Base-by-base conservation (phyloP, 2,797 vertebrate genomes). In the Ceryle rudis region DNA sequence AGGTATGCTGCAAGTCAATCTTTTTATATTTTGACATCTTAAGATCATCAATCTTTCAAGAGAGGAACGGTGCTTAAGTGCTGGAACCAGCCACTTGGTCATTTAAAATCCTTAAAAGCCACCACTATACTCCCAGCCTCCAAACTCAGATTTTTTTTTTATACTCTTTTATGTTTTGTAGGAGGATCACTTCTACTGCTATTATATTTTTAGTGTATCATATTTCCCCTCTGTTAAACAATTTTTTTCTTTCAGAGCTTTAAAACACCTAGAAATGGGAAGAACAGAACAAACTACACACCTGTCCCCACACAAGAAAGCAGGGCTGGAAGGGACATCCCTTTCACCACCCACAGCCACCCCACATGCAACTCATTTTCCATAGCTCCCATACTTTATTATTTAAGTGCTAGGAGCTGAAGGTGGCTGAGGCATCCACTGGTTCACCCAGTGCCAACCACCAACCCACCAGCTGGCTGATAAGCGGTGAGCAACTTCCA, bases 81-180 rank as follows among this genome's bases (percentile, higher is more conserved):
- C 35, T 84, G 35, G 46, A 94, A 92, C 29, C 31, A 86, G 35
- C 11, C 22, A 31, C n/a, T 10, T 41, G 17, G 42, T 35, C 7
- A 3, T 60, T 81, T 51, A 29, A 92, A 94, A 95, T n/a, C 62
- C 20, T 69, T 71, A 79, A 84, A 85, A 80, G 46, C 9, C n/a
- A 75, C 17, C 26, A 65, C 16, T 31, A 57, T 14, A 66, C 9
- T 66, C 46, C 52, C 10, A 69, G 14, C 4, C 4, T 10, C 23
- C 12, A 71, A 90, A 74, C 5, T 39, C 6, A 13, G 22, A 10
- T 18, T 69, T 69, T 78, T 42, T 72, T 41, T 41, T 9, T 75
- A 54, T 0, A 49, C 16, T 41, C 10, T 14, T 83, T 77, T n/a
- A 70, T 9, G 0, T 92, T 79, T 86, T 54, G 17, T 13, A 49